Evolutionary conservation across 2,113 vertebrate species (phyloP).

Genomic region (Cyprinodon tularosa): DNA sequence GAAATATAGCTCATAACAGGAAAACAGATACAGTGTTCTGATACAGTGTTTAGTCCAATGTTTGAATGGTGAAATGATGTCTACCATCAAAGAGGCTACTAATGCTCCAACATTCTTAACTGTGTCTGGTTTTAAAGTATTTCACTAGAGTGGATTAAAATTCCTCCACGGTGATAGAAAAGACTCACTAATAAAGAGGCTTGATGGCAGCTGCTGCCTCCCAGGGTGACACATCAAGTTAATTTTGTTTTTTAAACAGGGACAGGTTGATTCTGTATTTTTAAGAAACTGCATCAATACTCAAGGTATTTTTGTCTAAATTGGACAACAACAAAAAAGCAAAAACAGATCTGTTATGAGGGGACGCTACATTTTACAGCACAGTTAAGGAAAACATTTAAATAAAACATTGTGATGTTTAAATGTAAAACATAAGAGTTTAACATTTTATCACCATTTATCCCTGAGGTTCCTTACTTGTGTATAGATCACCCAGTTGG

Average conservation of each 20-base stretch:
- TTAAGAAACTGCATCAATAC: neutral
- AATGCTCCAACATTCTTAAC: neutral
- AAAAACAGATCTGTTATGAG: neutral
- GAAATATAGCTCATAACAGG: constrained; percentile 11
- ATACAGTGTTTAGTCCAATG: neutral
- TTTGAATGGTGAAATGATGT: no score
- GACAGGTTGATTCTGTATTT: neutral
- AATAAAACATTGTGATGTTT: constrained; percentile 10
- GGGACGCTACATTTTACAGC: neutral
- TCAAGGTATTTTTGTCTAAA: neutral
- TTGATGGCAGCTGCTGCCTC: neutral
- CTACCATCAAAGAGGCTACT: no score
- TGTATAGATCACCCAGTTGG: constrained; percentile 50
- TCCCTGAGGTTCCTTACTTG: constrained; percentile 66
- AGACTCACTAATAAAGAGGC: neutral
- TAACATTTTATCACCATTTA: constrained; percentile 16
- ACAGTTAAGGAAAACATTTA: neutral
- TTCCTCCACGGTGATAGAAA: neutral
- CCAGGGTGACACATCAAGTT: no score
- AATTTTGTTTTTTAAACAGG: neutral
- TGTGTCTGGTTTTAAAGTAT: neutral
- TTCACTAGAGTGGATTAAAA: neutral
- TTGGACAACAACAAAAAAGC: neutral
- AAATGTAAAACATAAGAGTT: constrained; percentile 7
- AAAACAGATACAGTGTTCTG: neutral